Conservation (phyloP, 2,888 invertebrate genomes). For the Caenorhabditis parvicauda region DNA sequence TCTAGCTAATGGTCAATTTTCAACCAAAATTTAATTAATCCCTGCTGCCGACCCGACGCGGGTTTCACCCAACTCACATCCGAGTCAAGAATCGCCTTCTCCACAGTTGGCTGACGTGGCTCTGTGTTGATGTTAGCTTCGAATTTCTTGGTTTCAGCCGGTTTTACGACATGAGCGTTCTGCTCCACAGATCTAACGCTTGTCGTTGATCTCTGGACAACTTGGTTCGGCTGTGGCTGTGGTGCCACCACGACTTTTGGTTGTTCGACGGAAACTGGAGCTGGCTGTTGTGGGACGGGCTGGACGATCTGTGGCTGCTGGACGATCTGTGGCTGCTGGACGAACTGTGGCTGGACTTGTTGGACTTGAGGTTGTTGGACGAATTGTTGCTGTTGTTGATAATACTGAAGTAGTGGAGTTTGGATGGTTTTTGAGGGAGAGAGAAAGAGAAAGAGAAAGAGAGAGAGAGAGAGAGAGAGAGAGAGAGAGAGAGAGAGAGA, state of each 20-base stretch:
- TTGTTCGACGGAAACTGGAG: background rate
- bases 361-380: constrained; percentile 3
- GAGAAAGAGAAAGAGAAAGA: no score
- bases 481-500: no score
- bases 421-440: no score
- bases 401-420: no score
- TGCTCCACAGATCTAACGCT: constrained; percentile 17
- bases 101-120: constrained; percentile 6
- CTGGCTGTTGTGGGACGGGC: background rate
- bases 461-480: no score
- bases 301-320: background rate
- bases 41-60: no score
- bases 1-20: no score
- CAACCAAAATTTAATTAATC: no score
- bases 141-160: constrained; percentile 17
- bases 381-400: no score
- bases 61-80: no score
- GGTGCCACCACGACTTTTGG: background rate
- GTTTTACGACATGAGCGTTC: constrained; percentile 21
- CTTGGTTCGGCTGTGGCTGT: background rate
- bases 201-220: background rate
- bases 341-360: background rate
- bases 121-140: constrained; percentile 5
- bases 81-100: constrained; percentile 19
- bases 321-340: background rate